Evolutionary conservation across 2,888 invertebrate species (phyloP).

Genomic region (Dolichomitus sp.): DNA sequence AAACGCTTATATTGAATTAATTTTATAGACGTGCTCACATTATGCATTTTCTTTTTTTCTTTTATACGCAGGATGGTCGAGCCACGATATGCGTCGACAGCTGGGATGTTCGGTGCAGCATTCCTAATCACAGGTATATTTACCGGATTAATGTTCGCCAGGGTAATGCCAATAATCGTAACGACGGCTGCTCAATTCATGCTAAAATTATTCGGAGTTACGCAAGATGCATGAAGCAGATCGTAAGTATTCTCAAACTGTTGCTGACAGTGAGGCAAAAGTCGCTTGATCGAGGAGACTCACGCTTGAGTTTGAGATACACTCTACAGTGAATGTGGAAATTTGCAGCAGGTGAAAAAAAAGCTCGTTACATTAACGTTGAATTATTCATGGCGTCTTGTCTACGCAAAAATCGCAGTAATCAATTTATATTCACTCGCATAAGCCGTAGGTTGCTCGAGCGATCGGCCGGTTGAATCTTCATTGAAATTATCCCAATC

Average conservation of each 20-base stretch:
- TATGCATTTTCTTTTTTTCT: neutral
- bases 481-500: constrained; percentile 6
- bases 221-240: neutral
- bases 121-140: constrained; percentile 96
- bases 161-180: constrained; percentile 90
- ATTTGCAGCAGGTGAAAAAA: constrained; percentile 27
- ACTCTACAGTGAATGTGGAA: neutral
- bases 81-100: constrained; percentile 93
- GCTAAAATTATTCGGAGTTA: neutral
- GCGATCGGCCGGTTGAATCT: constrained; percentile 15
- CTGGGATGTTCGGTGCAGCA: constrained; percentile 99
- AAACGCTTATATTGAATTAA: neutral
- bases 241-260: neutral
- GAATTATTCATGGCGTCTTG: constrained; percentile 68
- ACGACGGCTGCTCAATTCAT: constrained; percentile 78
- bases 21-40: neutral
- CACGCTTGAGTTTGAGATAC: neutral
- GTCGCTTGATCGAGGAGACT: constrained; percentile 1
- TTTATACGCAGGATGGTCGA: constrained; percentile 91
- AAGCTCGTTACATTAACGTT: constrained; percentile 65
- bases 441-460: constrained; percentile 30
- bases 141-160: constrained; percentile 92
- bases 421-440: constrained; percentile 55
- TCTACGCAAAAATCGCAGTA: constrained; percentile 39
- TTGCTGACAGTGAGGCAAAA: neutral